phyloP scores from a whole-genome alignment of 2,113 vertebrate genomes.

The Pheucticus melanocephalus region DNA sequence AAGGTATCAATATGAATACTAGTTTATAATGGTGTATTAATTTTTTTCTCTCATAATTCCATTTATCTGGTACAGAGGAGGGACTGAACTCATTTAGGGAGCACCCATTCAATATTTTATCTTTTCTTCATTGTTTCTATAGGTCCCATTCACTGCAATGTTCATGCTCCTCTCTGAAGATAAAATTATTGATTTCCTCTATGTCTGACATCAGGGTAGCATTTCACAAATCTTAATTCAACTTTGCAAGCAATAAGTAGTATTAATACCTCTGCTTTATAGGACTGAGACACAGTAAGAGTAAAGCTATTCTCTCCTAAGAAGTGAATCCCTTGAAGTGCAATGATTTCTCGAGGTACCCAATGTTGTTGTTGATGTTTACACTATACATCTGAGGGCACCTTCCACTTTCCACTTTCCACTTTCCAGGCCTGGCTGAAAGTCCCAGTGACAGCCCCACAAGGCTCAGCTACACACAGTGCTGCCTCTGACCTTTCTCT shows the following conservation, averaged over 20 bases:
- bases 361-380: accelerated
- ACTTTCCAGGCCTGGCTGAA: neutral
- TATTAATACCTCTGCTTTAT: neutral
- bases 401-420: neutral
- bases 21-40: neutral
- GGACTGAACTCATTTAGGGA: neutral
- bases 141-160: neutral
- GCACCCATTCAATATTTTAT: neutral
- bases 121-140: neutral
- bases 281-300: neutral
- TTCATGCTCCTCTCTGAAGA: neutral
- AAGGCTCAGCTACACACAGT: neutral
- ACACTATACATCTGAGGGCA: neutral
- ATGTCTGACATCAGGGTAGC: neutral
- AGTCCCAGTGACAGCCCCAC: neutral
- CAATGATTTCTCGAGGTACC: neutral
- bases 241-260: neutral
- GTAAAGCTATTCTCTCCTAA: neutral
- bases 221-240: neutral
- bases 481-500: neutral
- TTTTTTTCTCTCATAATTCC: neutral
- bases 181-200: neutral
- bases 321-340: neutral
- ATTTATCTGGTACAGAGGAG: neutral
- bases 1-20: neutral